Base-by-base conservation (phyloP, 2,888 invertebrate species). In the Drosophila paranaensis region DNA sequence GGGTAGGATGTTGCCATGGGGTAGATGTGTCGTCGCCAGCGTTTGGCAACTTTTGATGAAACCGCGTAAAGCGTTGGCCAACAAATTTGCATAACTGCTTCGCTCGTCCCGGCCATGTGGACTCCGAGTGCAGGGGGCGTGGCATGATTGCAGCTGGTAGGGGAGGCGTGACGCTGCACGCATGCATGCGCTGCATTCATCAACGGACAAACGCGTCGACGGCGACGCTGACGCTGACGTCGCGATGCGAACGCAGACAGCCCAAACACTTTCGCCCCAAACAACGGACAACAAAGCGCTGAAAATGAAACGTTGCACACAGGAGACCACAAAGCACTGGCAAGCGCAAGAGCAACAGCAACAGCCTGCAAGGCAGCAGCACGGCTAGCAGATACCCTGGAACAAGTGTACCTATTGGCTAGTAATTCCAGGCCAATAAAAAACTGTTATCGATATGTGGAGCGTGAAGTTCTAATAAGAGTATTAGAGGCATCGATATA, bases 171-270 rank as follows among this genome's bases (percentile, higher is more conserved):
- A 62, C 78, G 77, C 60, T 75, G 86, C 74, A 84, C 89, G 87
- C 84, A 88, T 88, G 84, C 89, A 88, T 85, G 84, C 84, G 81
- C 81, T 89, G 88, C 85, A 85, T 87, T 89, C 85, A 85, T 87
- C 85, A 86, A 77, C 79, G 79, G 16, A 55, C 46, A 27, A 27
- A 27, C 45, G 45, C 45, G 45, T 13, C 37, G 14, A 25, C 14
- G 25, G 1, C 37, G 27, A 54, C 50, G 50, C 10, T 5, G 39
- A 39, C 53, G 51, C 14, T 6, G 27, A 54, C 25, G 60, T 37
- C 53, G 57, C 48, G 51, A 48, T 33, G 61, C 30, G 39, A 54
- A 55, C 50, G 50, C 54, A 50, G 55, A 54, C 71, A 73, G 73
- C 39, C 71, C 71, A 77, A 80, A 80, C 81, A 77, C 83, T 69